A percentile compares a stretch with the other conserved stretches of the same genome.
phyloP scores from a whole-genome alignment of 2,113 vertebrate species.

The Triplophysa siluroides region DNA sequence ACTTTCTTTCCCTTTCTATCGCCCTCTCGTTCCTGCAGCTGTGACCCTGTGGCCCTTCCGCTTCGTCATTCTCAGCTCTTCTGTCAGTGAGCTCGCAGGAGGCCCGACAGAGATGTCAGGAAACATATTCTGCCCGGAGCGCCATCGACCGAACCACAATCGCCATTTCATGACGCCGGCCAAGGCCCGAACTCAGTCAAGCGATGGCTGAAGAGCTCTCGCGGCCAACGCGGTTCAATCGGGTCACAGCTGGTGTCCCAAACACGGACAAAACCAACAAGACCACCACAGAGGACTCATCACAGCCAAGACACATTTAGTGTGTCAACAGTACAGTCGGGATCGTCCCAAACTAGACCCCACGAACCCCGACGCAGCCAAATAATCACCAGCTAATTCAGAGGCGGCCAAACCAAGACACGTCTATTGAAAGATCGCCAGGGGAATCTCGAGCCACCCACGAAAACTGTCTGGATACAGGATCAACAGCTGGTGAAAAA shows the following conservation, averaged over 20 bases:
- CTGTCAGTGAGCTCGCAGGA: constrained; percentile 56
- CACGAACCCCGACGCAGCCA: constrained; percentile 24
- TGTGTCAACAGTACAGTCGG: neutral
- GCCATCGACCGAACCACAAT: constrained; percentile 43
- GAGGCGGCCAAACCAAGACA: constrained; percentile 29
- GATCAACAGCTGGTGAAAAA: constrained; percentile 49
- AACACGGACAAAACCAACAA: constrained; percentile 19
- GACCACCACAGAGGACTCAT: constrained; percentile 21
- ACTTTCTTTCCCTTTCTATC: constrained; percentile 38
- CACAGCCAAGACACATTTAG: constrained; percentile 30
- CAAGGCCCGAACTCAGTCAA: constrained; percentile 29
- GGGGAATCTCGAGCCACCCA: constrained; percentile 49
- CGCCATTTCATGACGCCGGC: constrained; percentile 42
- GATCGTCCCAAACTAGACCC: constrained; percentile 28
- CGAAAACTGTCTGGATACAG: constrained; percentile 41
- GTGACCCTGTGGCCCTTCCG: constrained; percentile 58
- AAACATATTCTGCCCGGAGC: constrained; percentile 45
- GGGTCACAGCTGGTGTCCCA: neutral
- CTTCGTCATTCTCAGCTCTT: constrained; percentile 48
- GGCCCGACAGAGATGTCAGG: constrained; percentile 61
- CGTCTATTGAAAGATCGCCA: constrained; percentile 40
- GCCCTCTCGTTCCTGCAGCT: constrained; percentile 45
- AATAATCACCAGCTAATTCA: constrained; percentile 32
- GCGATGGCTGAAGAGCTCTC: neutral
- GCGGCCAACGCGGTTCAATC: constrained; percentile 13